Evolutionary conservation across 1,140 invertebrate genomes (phyloP), one percentile per base, ranked within the genome.

Genomic region (Drosophila persimilis): DNA sequence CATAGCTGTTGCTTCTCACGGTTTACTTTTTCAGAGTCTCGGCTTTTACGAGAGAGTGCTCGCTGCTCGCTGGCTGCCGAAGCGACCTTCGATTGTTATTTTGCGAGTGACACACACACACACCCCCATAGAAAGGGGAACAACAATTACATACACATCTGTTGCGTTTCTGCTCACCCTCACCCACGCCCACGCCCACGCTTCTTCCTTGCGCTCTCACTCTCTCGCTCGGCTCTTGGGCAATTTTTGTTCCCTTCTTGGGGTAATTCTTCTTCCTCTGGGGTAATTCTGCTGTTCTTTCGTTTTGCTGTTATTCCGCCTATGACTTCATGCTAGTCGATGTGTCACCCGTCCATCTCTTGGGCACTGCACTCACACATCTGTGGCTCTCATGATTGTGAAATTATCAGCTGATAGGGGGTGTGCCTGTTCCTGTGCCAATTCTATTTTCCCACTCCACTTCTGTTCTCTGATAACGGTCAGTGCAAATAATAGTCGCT

Each of bases 11-110:
- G 64, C 83, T 86, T 86, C 83, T 86, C 83, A 86, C 83, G 83
- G 83, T 86, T 86, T 86, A 86, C 81, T 86, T 86, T 88, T 77
- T 67, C 60, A 62, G 56, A 73, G 63, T 54, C 26, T 63, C 56
- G 66, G 48, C 61, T 51, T 35, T 66, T 43, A 45, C 15, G 43
- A 55, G 41, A 50, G 41, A 64, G 48, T 53, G 58, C 64, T 17
- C 17, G 17, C 17, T 17, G 17, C 1, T 17, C 17, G 17, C 17
- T 17, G 17, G 17, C 17, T 17, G 17, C 3, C 35, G 35, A 13
- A 13, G 35, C 54, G 63, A 69, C 65, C 65, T 69, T 69, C 65
- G 65, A 15, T 67, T 52, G 26, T 29, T 20, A 13, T 55, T 39
- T 39, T 39, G 11, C 13, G 22, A 17, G 31, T 35, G 24, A 26